Conservation (phyloP, 2,888 invertebrate species). For the Apodemia arnacis region DNA sequence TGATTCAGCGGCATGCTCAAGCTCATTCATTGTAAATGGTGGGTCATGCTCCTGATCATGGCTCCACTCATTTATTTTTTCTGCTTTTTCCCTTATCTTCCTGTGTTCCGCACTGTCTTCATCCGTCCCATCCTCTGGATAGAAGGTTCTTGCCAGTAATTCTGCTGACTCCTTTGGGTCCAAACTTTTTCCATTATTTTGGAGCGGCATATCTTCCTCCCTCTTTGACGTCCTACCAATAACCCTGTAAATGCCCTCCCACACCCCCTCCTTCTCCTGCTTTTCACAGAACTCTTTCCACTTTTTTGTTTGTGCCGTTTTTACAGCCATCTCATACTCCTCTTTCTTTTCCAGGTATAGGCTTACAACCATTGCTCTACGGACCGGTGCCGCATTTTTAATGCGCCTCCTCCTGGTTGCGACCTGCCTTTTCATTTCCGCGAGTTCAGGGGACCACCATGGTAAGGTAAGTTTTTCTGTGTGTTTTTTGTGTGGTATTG, state of each 20-base stretch:
- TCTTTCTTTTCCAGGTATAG: constrained; percentile 11
- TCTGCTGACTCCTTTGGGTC: constrained; percentile 36
- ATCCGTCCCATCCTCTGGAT: constrained; percentile 32
- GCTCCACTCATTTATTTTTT: constrained; percentile 11
- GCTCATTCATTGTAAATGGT: constrained; percentile 35
- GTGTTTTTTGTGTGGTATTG: background rate
- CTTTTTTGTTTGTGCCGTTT: background rate
- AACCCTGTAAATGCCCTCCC: background rate
- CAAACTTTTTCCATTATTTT: constrained; percentile 21
- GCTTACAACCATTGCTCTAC: background rate
- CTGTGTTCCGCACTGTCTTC: constrained; percentile 39
- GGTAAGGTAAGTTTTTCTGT: constrained; percentile 11
- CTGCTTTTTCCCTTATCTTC: constrained; percentile 26
- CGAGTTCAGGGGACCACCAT: constrained; percentile 37
- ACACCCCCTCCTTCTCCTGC: constrained; percentile 20
- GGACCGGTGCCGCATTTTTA: constrained; percentile 21
- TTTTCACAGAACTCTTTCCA: constrained; percentile 9
- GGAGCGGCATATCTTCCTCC: constrained; percentile 31
- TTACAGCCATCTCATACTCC: background rate
- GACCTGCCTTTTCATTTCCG: constrained; percentile 15
- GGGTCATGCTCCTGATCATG: constrained; percentile 19
- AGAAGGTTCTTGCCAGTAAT: constrained; percentile 48
- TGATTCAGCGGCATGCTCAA: background rate
- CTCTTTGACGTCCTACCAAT: background rate
- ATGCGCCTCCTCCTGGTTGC: constrained; percentile 19